phyloP scores from a whole-genome alignment of 2,888 invertebrate species.

The Entomobrya proxima region DNA sequence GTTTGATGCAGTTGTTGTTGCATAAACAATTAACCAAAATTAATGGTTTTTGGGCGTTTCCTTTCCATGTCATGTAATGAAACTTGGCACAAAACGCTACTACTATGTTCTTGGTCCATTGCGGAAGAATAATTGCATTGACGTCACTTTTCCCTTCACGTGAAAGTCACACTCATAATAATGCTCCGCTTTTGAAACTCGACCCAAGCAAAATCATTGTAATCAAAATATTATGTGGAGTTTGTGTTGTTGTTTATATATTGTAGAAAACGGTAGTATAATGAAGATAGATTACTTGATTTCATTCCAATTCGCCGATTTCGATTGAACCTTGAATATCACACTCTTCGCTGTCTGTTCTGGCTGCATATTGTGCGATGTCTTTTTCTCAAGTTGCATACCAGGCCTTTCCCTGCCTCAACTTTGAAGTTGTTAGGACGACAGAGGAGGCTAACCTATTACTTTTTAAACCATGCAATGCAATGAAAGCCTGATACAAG shows the following conservation, averaged over 20 bases:
- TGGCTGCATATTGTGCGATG: neutral
- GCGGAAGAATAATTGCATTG: neutral
- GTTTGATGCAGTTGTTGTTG: neutral
- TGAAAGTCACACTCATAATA: neutral
- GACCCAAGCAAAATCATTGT: too few species aligned
- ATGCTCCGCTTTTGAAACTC: too few species aligned
- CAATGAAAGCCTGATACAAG: too few species aligned
- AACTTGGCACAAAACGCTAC: neutral
- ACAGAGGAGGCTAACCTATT: neutral
- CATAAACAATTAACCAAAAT: neutral
- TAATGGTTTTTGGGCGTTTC: neutral
- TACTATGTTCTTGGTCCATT: neutral
- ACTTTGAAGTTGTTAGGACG: neutral
- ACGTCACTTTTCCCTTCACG: constrained; percentile 1
- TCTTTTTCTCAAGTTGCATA: neutral
- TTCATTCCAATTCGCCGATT: neutral
- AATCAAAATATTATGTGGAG: too few species aligned
- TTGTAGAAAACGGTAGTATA: neutral
- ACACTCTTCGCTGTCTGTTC: neutral
- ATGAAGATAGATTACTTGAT: neutral
- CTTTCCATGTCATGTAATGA: neutral
- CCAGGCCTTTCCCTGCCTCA: neutral
- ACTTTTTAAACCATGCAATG: neutral
- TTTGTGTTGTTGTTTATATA: neutral
- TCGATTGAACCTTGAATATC: constrained; percentile 1